A percentile compares a stretch with the other conserved stretches of the same genome.
phyloP scores from a whole-genome alignment of 2,888 invertebrate genomes.

The Dolichopus griseipennis region DNA sequence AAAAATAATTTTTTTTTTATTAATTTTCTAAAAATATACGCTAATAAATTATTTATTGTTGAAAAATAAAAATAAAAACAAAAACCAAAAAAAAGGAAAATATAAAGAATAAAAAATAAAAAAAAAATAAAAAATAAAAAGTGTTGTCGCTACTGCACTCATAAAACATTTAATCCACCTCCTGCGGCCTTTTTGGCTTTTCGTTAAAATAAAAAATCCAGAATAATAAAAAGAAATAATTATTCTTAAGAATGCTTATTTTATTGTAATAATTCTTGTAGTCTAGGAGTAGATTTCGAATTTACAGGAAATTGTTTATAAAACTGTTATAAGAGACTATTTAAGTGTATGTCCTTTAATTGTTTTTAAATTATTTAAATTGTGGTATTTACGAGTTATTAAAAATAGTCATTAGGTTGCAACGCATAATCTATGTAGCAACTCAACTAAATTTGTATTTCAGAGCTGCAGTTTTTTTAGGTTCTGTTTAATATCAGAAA shows the following conservation, averaged over 20 bases:
- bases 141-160: neutral
- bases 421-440: too few relatives aligned
- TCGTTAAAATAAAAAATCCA: neutral
- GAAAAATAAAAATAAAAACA: neutral
- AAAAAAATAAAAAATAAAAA: neutral
- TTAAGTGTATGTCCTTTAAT: too few relatives aligned
- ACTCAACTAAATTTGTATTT: too few relatives aligned
- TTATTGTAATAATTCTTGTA: neutral
- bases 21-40: neutral
- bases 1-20: neutral
- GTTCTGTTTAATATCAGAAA: too few relatives aligned
- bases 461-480: too few relatives aligned
- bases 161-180: neutral
- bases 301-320: too few relatives aligned
- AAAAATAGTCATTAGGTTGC: too few relatives aligned
- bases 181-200: conserved; percentile 2
- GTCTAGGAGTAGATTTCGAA: neutral
- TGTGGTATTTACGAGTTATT: too few relatives aligned
- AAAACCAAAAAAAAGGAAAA: neutral
- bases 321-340: too few relatives aligned
- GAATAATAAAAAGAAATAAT: too few relatives aligned
- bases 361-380: too few relatives aligned
- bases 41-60: neutral
- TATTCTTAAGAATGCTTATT: too few relatives aligned
- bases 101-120: neutral